A percentile compares a stretch with the other conserved stretches of the same genome.
phyloP scores from a whole-genome alignment of 2,797 vertebrate genomes.

The Sebastes hubbsi region DNA sequence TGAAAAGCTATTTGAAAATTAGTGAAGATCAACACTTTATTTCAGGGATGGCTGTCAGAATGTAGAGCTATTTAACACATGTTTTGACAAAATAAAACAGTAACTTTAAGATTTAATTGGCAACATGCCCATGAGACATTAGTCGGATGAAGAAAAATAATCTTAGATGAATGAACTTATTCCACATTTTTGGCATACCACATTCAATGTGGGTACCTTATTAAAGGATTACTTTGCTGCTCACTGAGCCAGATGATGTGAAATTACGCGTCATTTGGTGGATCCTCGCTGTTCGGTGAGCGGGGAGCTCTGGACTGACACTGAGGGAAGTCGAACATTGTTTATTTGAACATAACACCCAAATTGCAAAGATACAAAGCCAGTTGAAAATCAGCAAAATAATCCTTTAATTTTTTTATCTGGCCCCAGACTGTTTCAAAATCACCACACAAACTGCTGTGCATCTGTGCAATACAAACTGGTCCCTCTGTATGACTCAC shows the following conservation, averaged over 20 bases:
- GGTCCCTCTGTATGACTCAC: background rate
- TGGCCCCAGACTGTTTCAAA: background rate
- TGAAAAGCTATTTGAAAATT: too few species aligned
- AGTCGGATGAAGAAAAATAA: background rate
- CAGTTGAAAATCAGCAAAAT: background rate
- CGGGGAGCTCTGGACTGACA: background rate
- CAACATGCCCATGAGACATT: conserved; percentile 31
- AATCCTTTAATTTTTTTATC: background rate
- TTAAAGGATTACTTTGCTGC: background rate
- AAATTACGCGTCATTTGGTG: background rate
- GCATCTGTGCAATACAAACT: background rate
- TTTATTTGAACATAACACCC: background rate
- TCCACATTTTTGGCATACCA: background rate
- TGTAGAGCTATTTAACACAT: background rate
- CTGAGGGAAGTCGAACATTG: background rate
- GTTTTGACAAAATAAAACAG: background rate
- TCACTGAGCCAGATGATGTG: background rate
- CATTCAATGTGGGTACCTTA: background rate
- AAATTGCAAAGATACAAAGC: background rate
- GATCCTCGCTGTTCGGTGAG: background rate
- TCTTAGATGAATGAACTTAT: background rate
- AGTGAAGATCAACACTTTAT: background rate
- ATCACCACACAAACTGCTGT: background rate
- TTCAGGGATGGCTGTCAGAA: background rate
- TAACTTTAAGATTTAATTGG: background rate